Conservation (phyloP, 2,113 vertebrate genomes). For the Tor tambroides region DNA sequence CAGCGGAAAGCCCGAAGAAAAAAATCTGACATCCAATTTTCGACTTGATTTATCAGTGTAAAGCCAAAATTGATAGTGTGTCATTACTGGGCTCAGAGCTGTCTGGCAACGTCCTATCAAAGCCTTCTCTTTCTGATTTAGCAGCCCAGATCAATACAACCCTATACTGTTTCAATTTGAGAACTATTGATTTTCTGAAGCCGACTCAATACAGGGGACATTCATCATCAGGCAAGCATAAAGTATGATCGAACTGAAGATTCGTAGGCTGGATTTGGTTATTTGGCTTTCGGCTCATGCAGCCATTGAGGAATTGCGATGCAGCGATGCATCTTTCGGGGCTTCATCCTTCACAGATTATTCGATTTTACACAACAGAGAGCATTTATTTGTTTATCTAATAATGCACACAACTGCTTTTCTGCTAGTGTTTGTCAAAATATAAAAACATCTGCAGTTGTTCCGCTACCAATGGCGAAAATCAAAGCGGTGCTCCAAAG, state of each 20-base stretch:
- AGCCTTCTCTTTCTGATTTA: conserved; percentile 93
- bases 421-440: not conserved
- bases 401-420: not conserved
- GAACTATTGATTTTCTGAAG: conserved; percentile 96
- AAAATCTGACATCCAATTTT: conserved; percentile 99
- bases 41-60: conserved; percentile 99
- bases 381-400: conserved; percentile 3
- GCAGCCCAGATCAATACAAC: conserved; percentile 92
- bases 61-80: conserved; percentile 99
- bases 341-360: conserved; percentile 6
- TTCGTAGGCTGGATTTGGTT: conserved; percentile 66
- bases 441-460: not conserved
- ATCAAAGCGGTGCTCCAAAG: not conserved
- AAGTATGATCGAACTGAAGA: conserved; percentile 72
- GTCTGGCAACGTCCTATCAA: conserved; percentile 93
- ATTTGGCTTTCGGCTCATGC: conserved; percentile 60
- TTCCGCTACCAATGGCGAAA: not conserved
- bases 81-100: conserved; percentile 89
- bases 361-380: conserved; percentile 2
- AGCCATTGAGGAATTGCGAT: conserved; percentile 18
- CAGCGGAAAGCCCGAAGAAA: conserved; percentile 64
- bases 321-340: not conserved
- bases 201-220: conserved; percentile 84
- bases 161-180: conserved; percentile 99
- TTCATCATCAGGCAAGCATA: conserved; percentile 90